Conservation (phyloP, 2,888 invertebrate species). For the Leptopilina myrica region DNA sequence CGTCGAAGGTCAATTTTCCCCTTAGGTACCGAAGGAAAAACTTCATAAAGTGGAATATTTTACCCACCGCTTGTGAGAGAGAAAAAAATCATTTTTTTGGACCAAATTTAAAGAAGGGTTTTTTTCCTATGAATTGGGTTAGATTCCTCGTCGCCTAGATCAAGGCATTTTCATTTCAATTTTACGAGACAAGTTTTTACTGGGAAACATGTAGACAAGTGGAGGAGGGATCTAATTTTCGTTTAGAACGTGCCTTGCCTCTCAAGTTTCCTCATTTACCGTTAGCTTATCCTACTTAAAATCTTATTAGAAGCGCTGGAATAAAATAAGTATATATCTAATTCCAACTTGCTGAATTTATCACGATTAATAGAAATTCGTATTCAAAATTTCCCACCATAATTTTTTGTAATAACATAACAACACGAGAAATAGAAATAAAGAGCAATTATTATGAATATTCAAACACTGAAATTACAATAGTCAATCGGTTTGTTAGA, state of each 20-base stretch:
- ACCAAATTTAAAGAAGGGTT: neutral
- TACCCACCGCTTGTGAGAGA: too few species aligned
- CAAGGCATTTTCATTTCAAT: neutral
- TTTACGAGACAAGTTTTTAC: neutral
- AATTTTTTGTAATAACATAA: too few species aligned
- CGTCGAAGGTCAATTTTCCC: too few species aligned
- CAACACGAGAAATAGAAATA: too few species aligned
- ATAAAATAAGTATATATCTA: too few species aligned
- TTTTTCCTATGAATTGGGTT: neutral
- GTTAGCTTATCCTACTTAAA: constrained; percentile 33
- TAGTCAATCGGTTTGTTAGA: too few species aligned
- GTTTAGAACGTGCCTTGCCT: constrained; percentile 45
- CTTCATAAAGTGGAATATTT: too few species aligned
- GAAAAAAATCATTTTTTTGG: too few species aligned
- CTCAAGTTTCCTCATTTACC: constrained; percentile 41
- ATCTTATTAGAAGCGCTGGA: constrained; percentile 38
- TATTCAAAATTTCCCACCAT: neutral
- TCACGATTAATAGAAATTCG: constrained; percentile 28
- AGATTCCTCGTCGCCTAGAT: neutral
- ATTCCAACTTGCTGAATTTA: neutral
- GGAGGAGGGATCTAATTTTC: constrained; percentile 40
- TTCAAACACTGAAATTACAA: too few species aligned
- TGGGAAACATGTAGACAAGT: neutral
- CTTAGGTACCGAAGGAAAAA: too few species aligned
- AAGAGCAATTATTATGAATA: too few species aligned